These are phyloP conservation scores for Fragum fragum DNA, from an alignment of 2,888 invertebrate genomes.

Conservation along the genomic window DNA sequence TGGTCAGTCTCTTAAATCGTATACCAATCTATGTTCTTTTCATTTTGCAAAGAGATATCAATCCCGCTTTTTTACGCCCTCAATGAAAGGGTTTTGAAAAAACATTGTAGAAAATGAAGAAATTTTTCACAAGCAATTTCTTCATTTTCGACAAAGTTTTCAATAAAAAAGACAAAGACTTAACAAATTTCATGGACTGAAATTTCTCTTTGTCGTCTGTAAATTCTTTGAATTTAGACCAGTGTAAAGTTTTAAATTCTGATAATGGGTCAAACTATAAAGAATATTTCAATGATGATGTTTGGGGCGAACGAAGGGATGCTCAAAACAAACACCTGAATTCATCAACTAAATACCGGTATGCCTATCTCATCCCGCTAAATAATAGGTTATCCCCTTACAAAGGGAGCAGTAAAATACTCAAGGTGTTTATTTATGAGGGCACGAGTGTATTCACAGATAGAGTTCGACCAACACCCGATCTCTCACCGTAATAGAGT, in stretches of 20 bases:
- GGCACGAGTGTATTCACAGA: background rate
- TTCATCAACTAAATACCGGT: background rate
- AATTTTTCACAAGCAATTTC: background rate
- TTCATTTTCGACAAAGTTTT: background rate
- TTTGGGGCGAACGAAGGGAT: too few relatives aligned
- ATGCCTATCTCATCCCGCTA: constrained; percentile 2
- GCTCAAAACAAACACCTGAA: background rate
- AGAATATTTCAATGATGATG: too few relatives aligned
- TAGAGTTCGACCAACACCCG: background rate
- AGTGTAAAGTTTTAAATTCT: too few relatives aligned
- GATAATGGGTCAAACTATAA: too few relatives aligned
- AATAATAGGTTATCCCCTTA: constrained; percentile 20
- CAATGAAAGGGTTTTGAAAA: background rate
- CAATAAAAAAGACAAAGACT: too few relatives aligned
- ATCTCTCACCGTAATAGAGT: background rate
- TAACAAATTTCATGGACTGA: too few relatives aligned
- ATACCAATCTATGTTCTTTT: too few relatives aligned
- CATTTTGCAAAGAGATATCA: too few relatives aligned
- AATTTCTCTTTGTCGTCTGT: too few relatives aligned
- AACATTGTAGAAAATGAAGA: constrained; percentile 1
- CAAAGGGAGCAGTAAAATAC: constrained; percentile 22
- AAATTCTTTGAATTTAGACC: too few relatives aligned
- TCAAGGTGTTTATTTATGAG: constrained; percentile 21
- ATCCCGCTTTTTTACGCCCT: too few relatives aligned
- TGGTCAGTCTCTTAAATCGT: too few relatives aligned